Conservation (phyloP, 1,140 invertebrate species). For the Samia ricini region DNA sequence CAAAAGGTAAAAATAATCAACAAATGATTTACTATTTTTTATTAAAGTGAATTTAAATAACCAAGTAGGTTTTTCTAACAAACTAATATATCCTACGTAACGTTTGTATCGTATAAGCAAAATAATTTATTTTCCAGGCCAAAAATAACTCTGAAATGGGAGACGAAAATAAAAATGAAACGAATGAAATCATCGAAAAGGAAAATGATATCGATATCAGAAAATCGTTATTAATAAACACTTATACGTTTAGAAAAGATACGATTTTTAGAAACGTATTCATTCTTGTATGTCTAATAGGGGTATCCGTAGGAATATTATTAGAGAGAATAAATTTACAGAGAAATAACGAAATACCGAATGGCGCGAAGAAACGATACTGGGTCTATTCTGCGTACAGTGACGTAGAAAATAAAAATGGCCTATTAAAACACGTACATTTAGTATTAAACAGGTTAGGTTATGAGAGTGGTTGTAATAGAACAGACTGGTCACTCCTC, state of each 20-base stretch:
- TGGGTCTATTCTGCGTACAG: conserved; percentile 58
- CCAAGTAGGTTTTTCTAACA: no score
- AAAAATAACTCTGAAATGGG: no score
- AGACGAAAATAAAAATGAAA: conserved; percentile 14
- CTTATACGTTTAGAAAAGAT: background rate
- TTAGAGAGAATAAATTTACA: conserved; percentile 51
- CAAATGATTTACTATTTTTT: no score
- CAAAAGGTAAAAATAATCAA: no score
- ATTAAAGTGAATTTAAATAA: no score
- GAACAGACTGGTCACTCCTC: conserved; percentile 89
- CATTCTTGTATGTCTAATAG: conserved; percentile 55
- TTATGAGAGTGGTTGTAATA: conserved; percentile 80
- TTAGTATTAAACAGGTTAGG: conserved; percentile 86
- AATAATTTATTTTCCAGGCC: conserved; percentile 10
- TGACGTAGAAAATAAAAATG: conserved; percentile 50
- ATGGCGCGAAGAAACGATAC: conserved; percentile 39
- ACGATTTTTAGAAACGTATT: conserved; percentile 31
- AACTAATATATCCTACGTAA: no score
- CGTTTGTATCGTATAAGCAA: background rate
- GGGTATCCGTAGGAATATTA: conserved; percentile 50
- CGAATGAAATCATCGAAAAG: conserved; percentile 13
- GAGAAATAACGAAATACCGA: conserved; percentile 31
- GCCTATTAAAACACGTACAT: conserved; percentile 88
- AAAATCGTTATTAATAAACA: conserved; percentile 1
- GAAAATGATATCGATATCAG: background rate